phyloP scores from a whole-genome alignment of 2,113 vertebrate species.

The Eretmochelys imbricata region DNA sequence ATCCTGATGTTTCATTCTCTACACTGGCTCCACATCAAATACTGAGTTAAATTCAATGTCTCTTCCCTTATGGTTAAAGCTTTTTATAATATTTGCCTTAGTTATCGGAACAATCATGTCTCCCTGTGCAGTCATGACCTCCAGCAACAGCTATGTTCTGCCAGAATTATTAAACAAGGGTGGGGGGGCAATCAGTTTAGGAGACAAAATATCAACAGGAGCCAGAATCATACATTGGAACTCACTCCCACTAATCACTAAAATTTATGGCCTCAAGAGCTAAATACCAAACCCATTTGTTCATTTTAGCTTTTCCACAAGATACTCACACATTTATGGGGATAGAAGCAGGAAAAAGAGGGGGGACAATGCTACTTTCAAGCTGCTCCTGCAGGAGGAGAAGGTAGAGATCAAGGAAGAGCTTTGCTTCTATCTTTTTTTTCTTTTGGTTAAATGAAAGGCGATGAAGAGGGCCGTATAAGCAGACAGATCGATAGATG shows the following conservation, averaged over 20 bases:
- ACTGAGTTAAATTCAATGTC: background rate
- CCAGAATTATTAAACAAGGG: background rate
- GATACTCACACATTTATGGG: rapidly evolving
- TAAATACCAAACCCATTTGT: background rate
- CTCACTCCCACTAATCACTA: background rate
- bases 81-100: background rate
- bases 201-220: background rate
- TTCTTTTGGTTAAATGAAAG: background rate
- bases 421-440: background rate
- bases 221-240: background rate
- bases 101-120: background rate
- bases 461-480: background rate
- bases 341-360: background rate
- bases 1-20: background rate
- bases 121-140: background rate
- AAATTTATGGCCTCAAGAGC: background rate
- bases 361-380: background rate
- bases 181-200: too few relatives aligned
- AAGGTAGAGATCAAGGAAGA: background rate
- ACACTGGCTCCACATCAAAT: background rate
- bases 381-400: background rate
- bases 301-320: background rate
- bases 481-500: background rate
- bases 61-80: background rate
- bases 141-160: background rate